Percentiles rank a stretch among this genome's conserved stretches.
Evolutionary conservation across 92 coral and sea anemone genomes (phyloP).

Genomic region (Chrysogorgia sp.): DNA sequence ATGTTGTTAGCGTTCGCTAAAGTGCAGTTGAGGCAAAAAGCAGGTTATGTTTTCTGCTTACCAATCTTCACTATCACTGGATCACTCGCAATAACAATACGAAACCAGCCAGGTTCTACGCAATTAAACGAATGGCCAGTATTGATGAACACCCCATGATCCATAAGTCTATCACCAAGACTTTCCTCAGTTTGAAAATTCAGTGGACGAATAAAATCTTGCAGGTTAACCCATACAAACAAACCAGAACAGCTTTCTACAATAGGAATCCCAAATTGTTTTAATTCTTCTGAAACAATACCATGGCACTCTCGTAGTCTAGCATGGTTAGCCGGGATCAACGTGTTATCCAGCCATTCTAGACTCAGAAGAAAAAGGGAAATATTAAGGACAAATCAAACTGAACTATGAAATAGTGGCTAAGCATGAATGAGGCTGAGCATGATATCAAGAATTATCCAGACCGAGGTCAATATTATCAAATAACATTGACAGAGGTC

Average conservation of each 20-base stretch:
- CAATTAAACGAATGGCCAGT: conserved; percentile 72
- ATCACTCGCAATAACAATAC: conserved; percentile 74
- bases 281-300: conserved; percentile 73
- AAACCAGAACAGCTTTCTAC: conserved; percentile 73
- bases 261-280: conserved; percentile 64
- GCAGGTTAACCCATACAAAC: conserved; percentile 83
- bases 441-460: too few species aligned
- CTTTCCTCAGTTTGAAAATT: conserved; percentile 73
- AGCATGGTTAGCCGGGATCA: conserved; percentile 76
- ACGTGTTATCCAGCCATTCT: conserved; percentile 88
- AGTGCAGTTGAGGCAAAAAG: background rate
- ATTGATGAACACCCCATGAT: conserved; percentile 67
- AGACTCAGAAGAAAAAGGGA: background rate
- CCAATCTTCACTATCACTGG: conserved; percentile 70
- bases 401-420: too few species aligned
- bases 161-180: conserved; percentile 60
- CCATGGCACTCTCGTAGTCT: conserved; percentile 76
- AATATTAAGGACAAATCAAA: background rate
- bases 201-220: conserved; percentile 66
- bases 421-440: too few species aligned
- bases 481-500: too few species aligned
- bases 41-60: conserved; percentile 27
- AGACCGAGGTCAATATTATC: too few species aligned
- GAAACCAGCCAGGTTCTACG: conserved; percentile 93
- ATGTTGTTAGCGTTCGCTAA: too few species aligned